Evolutionary conservation across 2,797 vertebrate species (phyloP).

Genomic region (Coracias cyanogaster): DNA sequence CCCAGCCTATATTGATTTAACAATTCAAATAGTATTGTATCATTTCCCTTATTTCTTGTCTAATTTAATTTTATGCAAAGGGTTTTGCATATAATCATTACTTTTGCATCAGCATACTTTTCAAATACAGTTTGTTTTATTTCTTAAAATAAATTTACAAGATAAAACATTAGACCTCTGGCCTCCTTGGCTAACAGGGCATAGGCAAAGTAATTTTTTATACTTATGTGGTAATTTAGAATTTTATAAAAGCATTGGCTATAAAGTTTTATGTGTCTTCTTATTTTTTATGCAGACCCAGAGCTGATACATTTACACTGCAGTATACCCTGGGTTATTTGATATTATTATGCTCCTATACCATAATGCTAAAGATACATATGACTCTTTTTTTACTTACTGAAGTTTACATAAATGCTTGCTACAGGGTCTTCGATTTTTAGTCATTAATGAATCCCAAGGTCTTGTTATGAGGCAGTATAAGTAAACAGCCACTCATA

Average conservation of each 20-base stretch:
- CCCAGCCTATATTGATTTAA: neutral
- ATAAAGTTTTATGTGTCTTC: neutral
- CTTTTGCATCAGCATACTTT: neutral
- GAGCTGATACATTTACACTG: neutral
- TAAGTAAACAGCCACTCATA: conserved; percentile 11
- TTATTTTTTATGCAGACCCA: neutral
- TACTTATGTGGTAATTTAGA: conserved; percentile 24
- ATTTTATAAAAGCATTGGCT: conserved; percentile 9
- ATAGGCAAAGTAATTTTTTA: conserved; percentile 11
- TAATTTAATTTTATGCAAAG: conserved; percentile 29
- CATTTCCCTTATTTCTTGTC: neutral
- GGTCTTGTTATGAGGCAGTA: neutral
- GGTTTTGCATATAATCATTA: neutral
- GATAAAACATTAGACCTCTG: neutral
- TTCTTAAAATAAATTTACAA: conserved; percentile 18
- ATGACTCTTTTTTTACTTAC: neutral
- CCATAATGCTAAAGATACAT: neutral
- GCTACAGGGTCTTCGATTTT: neutral
- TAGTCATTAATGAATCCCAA: neutral
- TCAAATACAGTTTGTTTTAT: neutral
- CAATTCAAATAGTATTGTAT: neutral
- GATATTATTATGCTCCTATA: neutral
- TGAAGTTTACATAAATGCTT: neutral
- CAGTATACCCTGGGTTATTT: neutral
- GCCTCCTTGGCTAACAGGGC: neutral